Base-by-base conservation (phyloP, 2,797 vertebrate species). In the Dallia pectoralis region DNA sequence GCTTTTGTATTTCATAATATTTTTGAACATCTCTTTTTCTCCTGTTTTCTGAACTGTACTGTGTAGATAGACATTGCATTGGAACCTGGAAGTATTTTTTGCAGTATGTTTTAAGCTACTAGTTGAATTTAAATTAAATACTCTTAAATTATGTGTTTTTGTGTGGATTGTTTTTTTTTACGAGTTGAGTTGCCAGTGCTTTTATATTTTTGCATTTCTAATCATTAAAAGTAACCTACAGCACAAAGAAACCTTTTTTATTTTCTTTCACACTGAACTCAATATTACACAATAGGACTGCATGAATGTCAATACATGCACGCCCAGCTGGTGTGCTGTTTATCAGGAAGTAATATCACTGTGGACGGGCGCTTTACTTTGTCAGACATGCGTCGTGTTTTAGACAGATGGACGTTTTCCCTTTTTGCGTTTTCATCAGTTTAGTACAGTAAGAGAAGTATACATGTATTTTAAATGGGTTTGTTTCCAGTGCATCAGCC, bases 1-100 rank as follows among this genome's bases (percentile, higher is more conserved):
- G 36, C 65, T 44, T 56, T 61, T 70, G 2, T 79, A 69, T 75
- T 18, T 85, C 81, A 85, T 84, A 82, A 81, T 82, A 83, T 69
- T 75, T 77, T 73, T 82, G 12, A 48, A 56, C 67, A 74, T 70
- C 8, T 83, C 59, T 68, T 40, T 16, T 5, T 25, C 72, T 16
- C 3, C 32, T 74, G 40, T 74, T 6, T n/a, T 81, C 9, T 1
- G 68, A 27, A 53, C 9, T 40, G 7, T n/a, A 5, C n/a, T 75
- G 59, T 80, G 44, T 69, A 18, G 30, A 63, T 29, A 16, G 2
- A 29, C 15, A 25, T 74, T 70, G 36, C 3, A 64, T 44, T 75
- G 62, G 66, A 77, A 61, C 44, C 47, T 53, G 73, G 3, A 8
- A 65, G 8, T n/a, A 27, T n/a, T 49, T 36, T 76, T 33, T 70